Base-by-base conservation (phyloP, 2,797 vertebrate species). In the Thamnophis elegans region DNA sequence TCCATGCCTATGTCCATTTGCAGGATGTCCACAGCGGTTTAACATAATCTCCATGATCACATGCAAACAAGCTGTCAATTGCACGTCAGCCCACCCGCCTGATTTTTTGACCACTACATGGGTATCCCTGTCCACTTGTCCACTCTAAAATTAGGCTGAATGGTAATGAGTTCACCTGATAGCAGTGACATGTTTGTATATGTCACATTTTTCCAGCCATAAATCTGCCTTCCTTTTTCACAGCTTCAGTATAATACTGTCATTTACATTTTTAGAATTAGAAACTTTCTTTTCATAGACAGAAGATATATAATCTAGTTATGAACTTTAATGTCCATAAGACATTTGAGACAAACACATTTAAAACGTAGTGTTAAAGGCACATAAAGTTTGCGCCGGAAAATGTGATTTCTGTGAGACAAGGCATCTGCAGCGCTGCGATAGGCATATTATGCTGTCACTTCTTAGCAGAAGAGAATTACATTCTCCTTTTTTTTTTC, bases 221-320 rank as follows among this genome's bases (percentile, higher is more conserved):
- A 90, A 59, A 73, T 68, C 11, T 88, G 47, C 56, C 42, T 87
- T 13, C n/a, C 1, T 85, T 47, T 88, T 88, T 87, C 32, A 42
- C n/a, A 55, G 68, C 32, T 91, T 93, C 68, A 93, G 86, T 36
- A 56, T 13, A 59, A 59, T 42, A 32, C 26, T 89, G 51, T 47
- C 86, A 93, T 93, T 93, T 91, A 56, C 89, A 91, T 91, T 93
- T 93, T 93, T 55, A 60, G 86, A 91, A 93, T 93, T 91, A 89
- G 47, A 91, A 55, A 87, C 65, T 62, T 85, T 91, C 51, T 88
- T 51, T 51, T 56, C 90, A 91, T 32, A 93, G n/a, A 82, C n/a
- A 65, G 86, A 93, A 85, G 89, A 93, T 88, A 68, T 56, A 93
- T 91, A 91, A 93, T 93, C 86, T 85, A 88, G 90, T 93, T 93